Conservation (phyloP, 2,797 vertebrate genomes). For the Pyrocephalus nanus region DNA sequence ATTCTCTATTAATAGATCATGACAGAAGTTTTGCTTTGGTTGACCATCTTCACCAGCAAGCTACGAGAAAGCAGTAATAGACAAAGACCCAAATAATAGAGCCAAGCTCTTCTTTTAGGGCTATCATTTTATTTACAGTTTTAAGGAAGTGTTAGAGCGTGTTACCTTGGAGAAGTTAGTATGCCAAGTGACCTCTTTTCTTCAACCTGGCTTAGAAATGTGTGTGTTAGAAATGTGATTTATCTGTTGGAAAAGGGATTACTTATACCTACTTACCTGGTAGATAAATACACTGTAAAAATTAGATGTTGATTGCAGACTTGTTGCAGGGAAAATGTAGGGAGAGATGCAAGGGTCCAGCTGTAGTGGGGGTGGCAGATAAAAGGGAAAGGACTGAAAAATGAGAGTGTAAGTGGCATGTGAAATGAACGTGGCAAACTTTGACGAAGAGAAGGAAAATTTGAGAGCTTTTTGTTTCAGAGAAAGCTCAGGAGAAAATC, state of each 20-base stretch:
- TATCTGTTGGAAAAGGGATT: not conserved
- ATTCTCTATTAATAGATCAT: constrained; percentile 86
- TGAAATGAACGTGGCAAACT: not conserved
- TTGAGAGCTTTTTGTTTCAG: not conserved
- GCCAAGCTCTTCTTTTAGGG: constrained; percentile 40
- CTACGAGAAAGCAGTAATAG: constrained; percentile 33
- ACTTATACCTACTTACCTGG: not conserved
- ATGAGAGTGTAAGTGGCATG: not conserved
- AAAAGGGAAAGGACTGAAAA: not conserved
- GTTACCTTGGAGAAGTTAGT: not conserved
- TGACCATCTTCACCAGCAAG: constrained; percentile 72
- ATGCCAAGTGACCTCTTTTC: not conserved
- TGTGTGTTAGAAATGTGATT: not conserved
- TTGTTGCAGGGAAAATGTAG: not conserved
- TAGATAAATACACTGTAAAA: constrained; percentile 12
- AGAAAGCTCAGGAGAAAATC: not conserved
- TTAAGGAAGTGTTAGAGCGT: not conserved
- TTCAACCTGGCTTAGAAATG: not conserved
- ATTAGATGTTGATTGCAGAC: not conserved
- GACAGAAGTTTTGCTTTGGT: constrained; percentile 78
- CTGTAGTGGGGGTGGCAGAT: not conserved
- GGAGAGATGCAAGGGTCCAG: not conserved
- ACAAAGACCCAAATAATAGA: constrained; percentile 32
- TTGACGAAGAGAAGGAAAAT: not conserved
- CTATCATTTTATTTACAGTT: constrained; percentile 30